These are phyloP conservation scores for Porites lobata DNA, from an alignment of 92 coral and sea anemone genomes.

Conservation along the genomic window DNA sequence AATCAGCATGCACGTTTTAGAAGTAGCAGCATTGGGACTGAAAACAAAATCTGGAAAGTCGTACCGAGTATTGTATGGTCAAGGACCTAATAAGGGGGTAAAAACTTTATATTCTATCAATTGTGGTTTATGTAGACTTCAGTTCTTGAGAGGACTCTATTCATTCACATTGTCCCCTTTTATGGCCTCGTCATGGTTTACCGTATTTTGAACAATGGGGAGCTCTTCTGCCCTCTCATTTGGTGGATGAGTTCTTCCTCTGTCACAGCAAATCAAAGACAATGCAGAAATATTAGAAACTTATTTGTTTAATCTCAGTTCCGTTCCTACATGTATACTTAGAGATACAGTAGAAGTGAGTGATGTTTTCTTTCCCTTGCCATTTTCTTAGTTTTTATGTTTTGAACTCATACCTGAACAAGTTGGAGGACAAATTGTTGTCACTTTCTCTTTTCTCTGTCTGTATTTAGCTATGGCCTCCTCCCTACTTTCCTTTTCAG, in stretches of 20 bases:
- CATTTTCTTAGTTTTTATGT: too few species aligned
- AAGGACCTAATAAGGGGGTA: not conserved
- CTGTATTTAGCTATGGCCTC: slow-evolving; percentile 33
- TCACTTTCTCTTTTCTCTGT: not conserved
- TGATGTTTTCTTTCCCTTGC: too few species aligned
- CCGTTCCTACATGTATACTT: not conserved
- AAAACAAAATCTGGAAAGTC: slow-evolving; percentile 27
- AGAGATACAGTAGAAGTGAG: not conserved
- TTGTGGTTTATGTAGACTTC: not conserved
- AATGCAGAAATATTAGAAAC: slow-evolving; percentile 10
- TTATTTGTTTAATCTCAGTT: slow-evolving; percentile 1
- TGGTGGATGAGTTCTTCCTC: slow-evolving; percentile 13
- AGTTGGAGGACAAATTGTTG: slow-evolving; percentile 12
- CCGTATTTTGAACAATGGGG: slow-evolving; percentile 15
- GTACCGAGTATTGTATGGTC: not conserved
- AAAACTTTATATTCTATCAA: slow-evolving; percentile 1
- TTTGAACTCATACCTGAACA: slow-evolving; percentile 7
- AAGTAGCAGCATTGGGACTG: slow-evolving; percentile 60
- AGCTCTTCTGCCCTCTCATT: slow-evolving; percentile 9
- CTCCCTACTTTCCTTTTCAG: slow-evolving; percentile 35
- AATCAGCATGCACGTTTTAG: slow-evolving; percentile 58
- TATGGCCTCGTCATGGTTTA: slow-evolving; percentile 29
- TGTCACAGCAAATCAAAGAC: slow-evolving; percentile 1
- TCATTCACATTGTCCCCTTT: slow-evolving; percentile 24
- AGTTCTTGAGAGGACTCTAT: not conserved